A percentile compares a stretch with the other conserved stretches of the same genome.
Conservation (phyloP, 2,797 vertebrate species). For the Esox masquinongy region DNA sequence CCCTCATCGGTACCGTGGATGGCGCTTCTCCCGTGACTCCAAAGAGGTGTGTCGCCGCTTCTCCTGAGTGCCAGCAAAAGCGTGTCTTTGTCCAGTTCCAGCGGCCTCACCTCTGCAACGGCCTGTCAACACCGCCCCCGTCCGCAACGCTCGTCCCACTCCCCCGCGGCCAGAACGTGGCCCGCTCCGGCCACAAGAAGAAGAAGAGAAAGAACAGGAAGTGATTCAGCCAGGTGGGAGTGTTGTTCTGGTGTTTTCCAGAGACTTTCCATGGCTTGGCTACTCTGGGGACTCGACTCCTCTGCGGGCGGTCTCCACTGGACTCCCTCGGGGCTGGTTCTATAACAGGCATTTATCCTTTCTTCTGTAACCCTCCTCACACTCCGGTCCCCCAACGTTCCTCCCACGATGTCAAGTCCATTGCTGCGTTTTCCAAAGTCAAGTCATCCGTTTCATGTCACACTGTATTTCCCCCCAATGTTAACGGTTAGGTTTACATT, state of each 20-base stretch:
- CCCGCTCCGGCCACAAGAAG: conserved; percentile 37
- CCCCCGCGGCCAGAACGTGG: conserved; percentile 8
- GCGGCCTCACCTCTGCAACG: conserved; percentile 47
- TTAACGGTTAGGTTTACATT: background rate
- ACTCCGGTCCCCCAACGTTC: background rate
- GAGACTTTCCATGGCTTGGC: background rate
- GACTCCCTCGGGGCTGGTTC: conserved; percentile 17
- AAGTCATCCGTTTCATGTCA: background rate
- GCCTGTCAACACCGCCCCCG: conserved; percentile 17
- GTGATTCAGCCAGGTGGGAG: conserved; percentile 5
- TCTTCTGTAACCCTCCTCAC: background rate
- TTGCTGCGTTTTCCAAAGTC: background rate
- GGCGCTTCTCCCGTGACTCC: no score
- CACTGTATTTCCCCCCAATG: background rate
- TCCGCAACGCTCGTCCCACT: background rate
- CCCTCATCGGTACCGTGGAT: conserved; percentile 41
- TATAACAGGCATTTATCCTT: conserved; percentile 1
- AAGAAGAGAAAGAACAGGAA: conserved; percentile 55
- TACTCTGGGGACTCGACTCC: background rate
- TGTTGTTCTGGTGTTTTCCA: background rate
- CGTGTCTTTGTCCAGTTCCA: background rate
- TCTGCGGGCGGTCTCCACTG: background rate
- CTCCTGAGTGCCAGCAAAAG: conserved; percentile 16
- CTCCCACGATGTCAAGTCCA: background rate
- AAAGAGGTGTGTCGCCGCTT: no score